These are phyloP conservation scores for Nansenia antarctica DNA, from an alignment of 2,113 vertebrate species.

Conservation along the genomic window DNA sequence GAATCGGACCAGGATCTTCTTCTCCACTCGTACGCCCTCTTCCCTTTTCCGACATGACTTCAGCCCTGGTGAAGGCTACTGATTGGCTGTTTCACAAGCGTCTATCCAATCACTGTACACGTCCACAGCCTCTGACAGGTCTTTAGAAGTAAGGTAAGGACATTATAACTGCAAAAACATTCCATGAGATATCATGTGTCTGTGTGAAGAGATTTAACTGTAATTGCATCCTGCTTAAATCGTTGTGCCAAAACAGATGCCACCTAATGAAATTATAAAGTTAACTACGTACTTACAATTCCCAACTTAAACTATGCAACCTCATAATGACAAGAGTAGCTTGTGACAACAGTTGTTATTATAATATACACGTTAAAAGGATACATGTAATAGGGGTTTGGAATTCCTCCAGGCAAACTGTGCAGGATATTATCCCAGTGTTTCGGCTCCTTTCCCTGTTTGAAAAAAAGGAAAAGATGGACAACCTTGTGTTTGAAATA, in stretches of 20 bases:
- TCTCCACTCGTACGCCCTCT: background rate
- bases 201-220: no score
- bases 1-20: background rate
- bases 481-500: no score
- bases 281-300: no score
- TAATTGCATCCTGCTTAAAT: no score
- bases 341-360: background rate
- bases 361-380: conserved; percentile 63
- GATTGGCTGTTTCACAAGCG: conserved; percentile 92
- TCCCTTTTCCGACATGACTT: conserved; percentile 1
- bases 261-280: no score
- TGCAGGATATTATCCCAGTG: conserved; percentile 92
- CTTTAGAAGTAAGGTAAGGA: conserved; percentile 71
- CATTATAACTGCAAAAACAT: no score
- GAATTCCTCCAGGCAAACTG: conserved; percentile 92
- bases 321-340: no score
- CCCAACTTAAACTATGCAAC: no score
- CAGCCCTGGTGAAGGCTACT: conserved; percentile 69
- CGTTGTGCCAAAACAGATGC: no score
- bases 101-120: conserved; percentile 98
- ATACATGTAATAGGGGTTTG: conserved; percentile 97
- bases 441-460: conserved; percentile 91
- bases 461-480: conserved; percentile 4
- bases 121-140: conserved; percentile 92
- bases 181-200: background rate